A percentile compares a stretch with the other conserved stretches of the same genome.
Conservation (phyloP, 64 coral and sea anemone species). For the Montipora efflorescens region DNA sequence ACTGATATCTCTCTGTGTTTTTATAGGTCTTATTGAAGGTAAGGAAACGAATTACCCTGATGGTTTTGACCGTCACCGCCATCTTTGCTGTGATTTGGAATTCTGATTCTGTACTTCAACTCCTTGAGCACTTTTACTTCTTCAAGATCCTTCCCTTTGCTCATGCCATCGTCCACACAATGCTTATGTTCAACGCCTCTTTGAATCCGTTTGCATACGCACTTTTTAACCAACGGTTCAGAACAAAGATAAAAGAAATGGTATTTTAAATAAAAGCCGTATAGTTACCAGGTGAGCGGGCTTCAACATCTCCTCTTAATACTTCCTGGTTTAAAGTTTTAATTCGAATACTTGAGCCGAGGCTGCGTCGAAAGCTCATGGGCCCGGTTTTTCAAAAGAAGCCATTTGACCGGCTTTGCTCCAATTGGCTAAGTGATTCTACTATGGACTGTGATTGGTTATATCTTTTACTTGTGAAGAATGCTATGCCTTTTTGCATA, state of each 20-base stretch:
- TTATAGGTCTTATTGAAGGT: conserved; percentile 7
- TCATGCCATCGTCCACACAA: conserved; percentile 6
- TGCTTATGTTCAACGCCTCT: conserved; percentile 49
- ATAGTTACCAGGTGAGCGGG: too few relatives aligned
- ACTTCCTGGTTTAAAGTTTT: too few relatives aligned
- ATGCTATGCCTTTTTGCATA: too few relatives aligned
- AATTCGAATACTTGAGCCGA: too few relatives aligned
- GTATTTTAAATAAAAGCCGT: not conserved
- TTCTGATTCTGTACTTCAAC: conserved; percentile 15
- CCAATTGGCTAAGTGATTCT: too few relatives aligned
- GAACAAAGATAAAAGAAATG: conserved; percentile 4
- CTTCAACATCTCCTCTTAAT: too few relatives aligned
- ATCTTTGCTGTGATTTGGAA: conserved; percentile 36
- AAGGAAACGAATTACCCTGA: conserved; percentile 45
- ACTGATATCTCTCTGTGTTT: not conserved
- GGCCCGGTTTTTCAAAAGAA: too few relatives aligned
- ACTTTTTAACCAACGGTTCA: conserved; percentile 43
- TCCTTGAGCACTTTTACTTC: not conserved
- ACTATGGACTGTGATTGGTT: too few relatives aligned
- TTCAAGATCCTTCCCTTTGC: not conserved
- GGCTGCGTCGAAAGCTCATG: too few relatives aligned
- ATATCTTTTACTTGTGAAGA: too few relatives aligned
- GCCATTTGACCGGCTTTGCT: too few relatives aligned
- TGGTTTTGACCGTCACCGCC: conserved; percentile 45
- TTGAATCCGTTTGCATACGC: conserved; percentile 65